phyloP scores from a whole-genome alignment of 2,888 invertebrate species.

The Andrena marginata region DNA sequence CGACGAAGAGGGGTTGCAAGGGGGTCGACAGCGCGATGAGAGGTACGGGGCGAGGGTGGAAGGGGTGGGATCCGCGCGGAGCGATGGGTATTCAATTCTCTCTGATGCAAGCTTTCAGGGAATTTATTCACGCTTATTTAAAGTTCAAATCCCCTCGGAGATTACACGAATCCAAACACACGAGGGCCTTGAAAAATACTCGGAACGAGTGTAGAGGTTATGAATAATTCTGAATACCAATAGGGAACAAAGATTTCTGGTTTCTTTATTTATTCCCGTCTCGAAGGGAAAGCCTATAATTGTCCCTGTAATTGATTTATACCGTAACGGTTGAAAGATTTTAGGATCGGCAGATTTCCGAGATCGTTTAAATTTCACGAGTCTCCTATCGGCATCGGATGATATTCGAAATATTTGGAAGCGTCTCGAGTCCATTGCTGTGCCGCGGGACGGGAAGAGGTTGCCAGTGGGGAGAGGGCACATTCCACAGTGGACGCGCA shows the following conservation, averaged over 20 bases:
- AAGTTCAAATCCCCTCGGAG: neutral
- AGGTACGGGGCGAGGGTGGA: neutral
- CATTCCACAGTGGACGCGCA: slow-evolving; percentile 73
- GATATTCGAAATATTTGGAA: slow-evolving; percentile 45
- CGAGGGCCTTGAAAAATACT: neutral
- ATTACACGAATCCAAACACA: neutral
- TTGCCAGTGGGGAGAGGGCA: slow-evolving; percentile 56
- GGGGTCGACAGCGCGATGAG: slow-evolving; percentile 26
- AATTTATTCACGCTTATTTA: slow-evolving; percentile 2
- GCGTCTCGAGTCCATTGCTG: slow-evolving; percentile 50
- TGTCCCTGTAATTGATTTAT: neutral
- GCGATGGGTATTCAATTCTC: slow-evolving; percentile 31
- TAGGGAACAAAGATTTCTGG: neutral
- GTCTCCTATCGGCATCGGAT: slow-evolving; percentile 4
- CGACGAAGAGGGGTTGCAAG: slow-evolving; percentile 47
- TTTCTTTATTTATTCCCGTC: neutral
- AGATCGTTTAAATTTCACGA: slow-evolving; percentile 2
- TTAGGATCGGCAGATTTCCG: neutral
- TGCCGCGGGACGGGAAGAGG: slow-evolving; percentile 64
- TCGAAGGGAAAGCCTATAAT: too few relatives aligned
- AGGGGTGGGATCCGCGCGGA: slow-evolving; percentile 22
- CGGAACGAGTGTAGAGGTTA: neutral
- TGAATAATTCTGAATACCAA: neutral
- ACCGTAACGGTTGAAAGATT: neutral
- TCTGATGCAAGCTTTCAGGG: neutral